Evolutionary conservation across 2,888 invertebrate species (phyloP), one percentile per base, ranked within the genome.

Genomic region (Cephonodes hylas): DNA sequence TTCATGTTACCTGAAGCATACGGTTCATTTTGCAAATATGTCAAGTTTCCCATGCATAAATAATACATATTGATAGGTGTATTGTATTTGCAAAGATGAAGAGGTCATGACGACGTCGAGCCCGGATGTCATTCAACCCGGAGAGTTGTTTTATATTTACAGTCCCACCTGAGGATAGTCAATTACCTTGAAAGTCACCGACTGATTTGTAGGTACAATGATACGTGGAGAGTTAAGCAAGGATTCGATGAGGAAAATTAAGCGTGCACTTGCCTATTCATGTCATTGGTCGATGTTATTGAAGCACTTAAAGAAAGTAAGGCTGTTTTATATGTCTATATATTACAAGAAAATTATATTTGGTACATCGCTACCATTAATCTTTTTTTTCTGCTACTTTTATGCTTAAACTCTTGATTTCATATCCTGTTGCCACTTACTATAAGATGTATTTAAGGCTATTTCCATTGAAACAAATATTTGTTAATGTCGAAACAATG

Each of bases 21-120:
- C 67, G 73, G 67, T 64, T 56, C 25, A 34, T 64, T 71, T 63
- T 66, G 3, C 8, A 0, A 34, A n/a, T 13, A 15, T 60, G 59
- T 60, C 48, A 61, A n/a, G 27, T 61, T 59, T 61, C 15, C 10
- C 31, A 23, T 25, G 13, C 4, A 53, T 42, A 58, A 27, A 46
- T 44, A 53, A 60, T 59, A 70, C 67, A 69, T 68, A 64, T 64
- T 64, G 66, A 62, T 67, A 71, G 70, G 73, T 48, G 22, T 72
- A 68, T 71, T 75, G 71, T 77, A 75, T 80, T 78, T 74, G 74
- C 72, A 71, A 72, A 78, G 77, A 75, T 74, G 75, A 73, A 72
- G 72, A 76, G 83, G 77, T 79, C 81, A 79, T 73, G 75, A 74
- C 71, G 76, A 72, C 72, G 70, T 44, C 66, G 64, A 64, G 67